A percentile compares a stretch with the other conserved stretches of the same genome.
These are phyloP conservation scores for Tethea ocularis DNA, from an alignment of 2,888 invertebrate species.

Conservation along the genomic window DNA sequence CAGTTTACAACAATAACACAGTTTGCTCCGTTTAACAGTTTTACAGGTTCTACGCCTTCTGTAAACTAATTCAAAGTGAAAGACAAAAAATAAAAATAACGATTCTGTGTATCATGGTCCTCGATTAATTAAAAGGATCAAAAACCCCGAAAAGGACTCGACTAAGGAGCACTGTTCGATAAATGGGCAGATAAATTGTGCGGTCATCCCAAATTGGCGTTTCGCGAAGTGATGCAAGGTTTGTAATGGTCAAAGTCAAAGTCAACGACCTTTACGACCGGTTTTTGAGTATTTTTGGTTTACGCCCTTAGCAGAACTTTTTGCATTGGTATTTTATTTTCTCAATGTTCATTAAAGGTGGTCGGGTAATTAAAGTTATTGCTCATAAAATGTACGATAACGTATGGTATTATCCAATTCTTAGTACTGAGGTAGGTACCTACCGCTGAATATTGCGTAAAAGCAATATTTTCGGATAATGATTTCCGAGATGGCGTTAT, in stretches of 20 bases:
- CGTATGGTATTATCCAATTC: neutral
- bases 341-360: neutral
- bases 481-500: neutral
- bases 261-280: slow-evolving; percentile 66
- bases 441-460: neutral
- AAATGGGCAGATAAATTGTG: slow-evolving; percentile 57
- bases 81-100: slow-evolving; percentile 12
- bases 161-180: slow-evolving; percentile 47
- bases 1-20: too few relatives aligned
- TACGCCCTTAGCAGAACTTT: slow-evolving; percentile 41
- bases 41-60: neutral
- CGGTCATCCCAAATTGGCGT: slow-evolving; percentile 47
- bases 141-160: slow-evolving; percentile 33
- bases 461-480: neutral
- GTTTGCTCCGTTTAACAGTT: neutral
- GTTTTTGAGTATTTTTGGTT: slow-evolving; percentile 51
- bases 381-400: neutral
- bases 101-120: slow-evolving; percentile 20
- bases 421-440: neutral
- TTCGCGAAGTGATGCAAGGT: slow-evolving; percentile 66
- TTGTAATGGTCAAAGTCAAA: slow-evolving; percentile 64
- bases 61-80: neutral
- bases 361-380: neutral
- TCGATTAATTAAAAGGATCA: slow-evolving; percentile 52
- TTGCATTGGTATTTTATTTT: slow-evolving; percentile 15